phyloP scores from a whole-genome alignment of 30 jellyfish, hydroid and myxozoan genomes.

The Sanderia malayensis region DNA sequence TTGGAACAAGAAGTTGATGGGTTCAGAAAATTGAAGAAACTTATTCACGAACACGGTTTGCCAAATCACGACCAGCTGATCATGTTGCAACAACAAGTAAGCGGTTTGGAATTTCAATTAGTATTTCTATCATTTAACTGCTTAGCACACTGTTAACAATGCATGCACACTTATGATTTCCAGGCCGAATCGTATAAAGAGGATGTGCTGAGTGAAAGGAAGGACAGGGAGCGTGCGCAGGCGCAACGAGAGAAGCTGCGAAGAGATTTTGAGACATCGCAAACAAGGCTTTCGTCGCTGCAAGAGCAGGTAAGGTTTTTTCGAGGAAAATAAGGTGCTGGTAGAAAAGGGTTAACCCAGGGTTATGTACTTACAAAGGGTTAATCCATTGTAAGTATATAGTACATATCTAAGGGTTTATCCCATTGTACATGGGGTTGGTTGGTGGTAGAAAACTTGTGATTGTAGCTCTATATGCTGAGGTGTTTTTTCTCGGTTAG shows the following conservation, averaged over 20 bases:
- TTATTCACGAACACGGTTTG: conserved; percentile 95
- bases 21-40: conserved; percentile 74
- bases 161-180: conserved; percentile 7
- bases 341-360: no score
- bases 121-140: no score
- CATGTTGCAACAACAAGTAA: conserved; percentile 95
- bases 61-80: conserved; percentile 95
- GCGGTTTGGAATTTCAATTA: no score
- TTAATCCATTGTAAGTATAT: no score
- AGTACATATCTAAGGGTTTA: no score
- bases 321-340: not conserved
- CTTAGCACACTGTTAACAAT: no score
- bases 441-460: no score
- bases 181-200: conserved; percentile 96
- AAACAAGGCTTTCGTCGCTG: conserved; percentile 82
- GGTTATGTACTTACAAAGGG: no score
- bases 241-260: conserved; percentile 97
- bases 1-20: conserved; percentile 94
- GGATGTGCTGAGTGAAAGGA: conserved; percentile 90
- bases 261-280: conserved; percentile 85
- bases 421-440: no score
- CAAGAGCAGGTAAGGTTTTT: conserved; percentile 88
- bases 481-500: conserved; percentile 27
- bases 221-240: conserved; percentile 94
- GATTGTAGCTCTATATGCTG: not conserved